Conservation (phyloP, 2,888 invertebrate genomes). For the Seira sanloemensis region DNA sequence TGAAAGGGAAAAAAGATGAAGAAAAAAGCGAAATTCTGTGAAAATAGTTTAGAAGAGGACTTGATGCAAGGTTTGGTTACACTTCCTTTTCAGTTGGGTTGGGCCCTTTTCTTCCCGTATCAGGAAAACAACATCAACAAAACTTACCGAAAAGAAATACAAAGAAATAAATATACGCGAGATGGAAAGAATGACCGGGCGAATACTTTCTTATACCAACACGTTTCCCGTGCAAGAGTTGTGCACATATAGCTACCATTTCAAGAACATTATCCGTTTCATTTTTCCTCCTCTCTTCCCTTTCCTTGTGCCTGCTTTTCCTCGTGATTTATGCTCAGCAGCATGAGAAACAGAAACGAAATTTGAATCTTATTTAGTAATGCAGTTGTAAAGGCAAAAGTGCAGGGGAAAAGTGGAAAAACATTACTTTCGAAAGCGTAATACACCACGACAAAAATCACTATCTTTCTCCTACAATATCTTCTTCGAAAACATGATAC, state of each 20-base stretch:
- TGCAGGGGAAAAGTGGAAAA: not conserved
- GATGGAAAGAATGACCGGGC: not conserved
- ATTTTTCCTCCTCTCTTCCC: too few relatives aligned
- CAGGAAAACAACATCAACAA: not conserved
- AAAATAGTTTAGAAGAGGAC: conserved; percentile 21
- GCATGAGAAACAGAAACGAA: not conserved
- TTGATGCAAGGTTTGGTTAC: conserved; percentile 11
- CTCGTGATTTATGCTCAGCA: not conserved
- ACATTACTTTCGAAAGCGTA: not conserved
- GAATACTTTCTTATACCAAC: not conserved
- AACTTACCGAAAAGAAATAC: not conserved
- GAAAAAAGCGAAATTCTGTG: conserved; percentile 40
- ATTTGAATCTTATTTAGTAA: not conserved
- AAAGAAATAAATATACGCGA: not conserved
- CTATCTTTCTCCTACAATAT: not conserved
- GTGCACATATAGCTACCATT: too few relatives aligned
- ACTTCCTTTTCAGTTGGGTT: conserved; percentile 23
- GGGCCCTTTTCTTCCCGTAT: not conserved
- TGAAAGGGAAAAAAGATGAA: not conserved
- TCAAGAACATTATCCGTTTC: too few relatives aligned
- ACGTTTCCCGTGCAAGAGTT: too few relatives aligned
- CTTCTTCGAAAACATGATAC: not conserved
- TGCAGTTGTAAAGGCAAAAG: not conserved
- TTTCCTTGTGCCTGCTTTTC: too few relatives aligned
- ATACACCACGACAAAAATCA: not conserved